A percentile compares a stretch with the other conserved stretches of the same genome.
Evolutionary conservation across 1,140 invertebrate species (phyloP).

Genomic region (Akabosia matsudoensis): DNA sequence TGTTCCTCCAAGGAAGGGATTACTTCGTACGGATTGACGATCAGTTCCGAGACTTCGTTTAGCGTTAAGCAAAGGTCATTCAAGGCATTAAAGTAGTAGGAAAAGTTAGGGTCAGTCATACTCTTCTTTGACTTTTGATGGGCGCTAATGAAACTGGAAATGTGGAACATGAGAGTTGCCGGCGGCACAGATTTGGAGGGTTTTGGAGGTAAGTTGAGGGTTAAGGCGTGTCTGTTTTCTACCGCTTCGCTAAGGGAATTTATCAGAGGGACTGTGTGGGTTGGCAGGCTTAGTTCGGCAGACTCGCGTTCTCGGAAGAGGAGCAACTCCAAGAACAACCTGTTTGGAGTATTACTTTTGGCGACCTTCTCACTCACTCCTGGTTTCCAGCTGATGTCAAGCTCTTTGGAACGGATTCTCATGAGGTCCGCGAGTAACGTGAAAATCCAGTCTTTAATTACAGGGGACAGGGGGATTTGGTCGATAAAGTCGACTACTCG

Average conservation of each 20-base stretch:
- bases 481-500: slow-evolving; percentile 3
- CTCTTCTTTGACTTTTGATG: not conserved
- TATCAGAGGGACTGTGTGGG: not conserved
- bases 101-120: slow-evolving; percentile 1
- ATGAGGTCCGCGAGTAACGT: not conserved
- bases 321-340: not conserved
- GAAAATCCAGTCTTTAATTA: slow-evolving; percentile 25
- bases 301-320: not conserved
- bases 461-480: not conserved
- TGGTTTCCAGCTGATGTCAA: not conserved
- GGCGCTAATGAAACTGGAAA: not conserved
- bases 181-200: not conserved
- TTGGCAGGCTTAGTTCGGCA: not conserved
- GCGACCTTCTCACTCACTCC: not conserved
- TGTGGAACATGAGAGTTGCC: not conserved
- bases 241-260: not conserved
- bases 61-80: slow-evolving; percentile 17
- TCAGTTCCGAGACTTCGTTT: slow-evolving; percentile 8
- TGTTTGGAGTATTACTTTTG: not conserved
- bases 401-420: not conserved
- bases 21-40: slow-evolving; percentile 7
- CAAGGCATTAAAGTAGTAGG: slow-evolving; percentile 24
- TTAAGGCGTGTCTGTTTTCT: no score
- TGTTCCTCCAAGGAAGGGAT: not conserved
- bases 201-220: not conserved